These are phyloP conservation scores for Eristalis arbustorum DNA, from an alignment of 2,888 invertebrate species.

Conservation along the genomic window DNA sequence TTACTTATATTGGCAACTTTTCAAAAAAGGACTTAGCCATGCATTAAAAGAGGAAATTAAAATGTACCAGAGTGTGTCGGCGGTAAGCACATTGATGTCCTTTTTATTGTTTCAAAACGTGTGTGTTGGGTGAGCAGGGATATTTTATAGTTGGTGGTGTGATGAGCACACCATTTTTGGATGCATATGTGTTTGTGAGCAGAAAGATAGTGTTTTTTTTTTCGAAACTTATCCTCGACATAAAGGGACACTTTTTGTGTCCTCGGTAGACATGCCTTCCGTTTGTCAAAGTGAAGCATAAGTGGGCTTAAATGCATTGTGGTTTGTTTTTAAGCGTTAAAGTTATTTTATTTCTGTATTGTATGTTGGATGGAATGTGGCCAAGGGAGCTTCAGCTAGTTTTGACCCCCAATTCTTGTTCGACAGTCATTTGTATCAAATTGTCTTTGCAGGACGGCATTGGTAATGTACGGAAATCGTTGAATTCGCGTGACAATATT, in stretches of 20 bases:
- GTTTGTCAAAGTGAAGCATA: background rate
- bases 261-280: background rate
- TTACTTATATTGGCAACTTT: slow-evolving; percentile 69
- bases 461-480: too few species aligned
- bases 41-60: slow-evolving; percentile 71
- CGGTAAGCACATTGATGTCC: slow-evolving; percentile 53
- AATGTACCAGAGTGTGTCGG: slow-evolving; percentile 48
- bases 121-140: slow-evolving; percentile 3
- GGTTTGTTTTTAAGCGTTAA: too few species aligned
- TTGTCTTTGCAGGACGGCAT: too few species aligned
- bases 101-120: slow-evolving; percentile 46
- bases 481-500: too few species aligned
- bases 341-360: too few species aligned
- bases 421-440: too few species aligned
- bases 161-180: background rate
- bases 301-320: too few species aligned
- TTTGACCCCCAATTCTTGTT: too few species aligned
- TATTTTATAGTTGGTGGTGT: slow-evolving; percentile 39
- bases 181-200: background rate
- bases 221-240: background rate
- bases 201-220: background rate
- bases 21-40: slow-evolving; percentile 71
- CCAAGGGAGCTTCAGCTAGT: too few species aligned
- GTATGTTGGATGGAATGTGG: too few species aligned
- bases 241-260: background rate